Base-by-base conservation (phyloP, 2,113 vertebrate genomes). In the Sturnira hondurensis region DNA sequence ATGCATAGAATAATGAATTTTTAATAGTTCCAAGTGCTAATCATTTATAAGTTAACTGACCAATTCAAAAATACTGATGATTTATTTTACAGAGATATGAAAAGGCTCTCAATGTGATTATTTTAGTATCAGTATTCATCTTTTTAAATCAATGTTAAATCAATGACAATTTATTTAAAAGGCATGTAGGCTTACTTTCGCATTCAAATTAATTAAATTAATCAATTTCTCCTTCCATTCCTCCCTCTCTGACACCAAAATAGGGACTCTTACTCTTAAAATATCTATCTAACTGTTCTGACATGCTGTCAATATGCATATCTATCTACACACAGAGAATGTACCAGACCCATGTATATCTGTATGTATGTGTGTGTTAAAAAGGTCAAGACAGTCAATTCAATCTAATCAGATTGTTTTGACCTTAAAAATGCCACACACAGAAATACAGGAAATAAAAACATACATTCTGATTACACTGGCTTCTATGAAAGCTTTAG, bases 91-190 rank as follows among this genome's bases (percentile, higher is more conserved):
- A 80, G 31, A 67, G 15, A 43, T 50, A 81, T 61, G 33, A 80
- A 93, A 80, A 93, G 67, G 36, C 10, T 80, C 20, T 76, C 9
- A 73, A 31, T 84, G 43, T 90, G 26, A 77, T 87, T 86, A 86
- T 70, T 91, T 90, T 52, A 91, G 7, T 83, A 58, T 15, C 33
- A 84, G 4, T 24, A 63, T 61, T 91, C 16, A 47, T 92, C 71
- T 84, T 87, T 95, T 73, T 78, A 95, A 93, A 61, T 67, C 47
- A 94, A 81, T 70, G 38, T 78, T 74, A 93, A 81, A 36, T 86
- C 31, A 85, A 0, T 77, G 7, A 84, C 73, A 65, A 38, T 54
- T 84, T 88, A 71, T 71, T 78, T 89, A 83, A 91, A 94, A 88
- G 9, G 8, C 41, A 95, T 47, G n/a, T 19, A 95, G 65, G 54